Conservation (phyloP, 2,888 invertebrate genomes). For the Trichopoda pennipes region DNA sequence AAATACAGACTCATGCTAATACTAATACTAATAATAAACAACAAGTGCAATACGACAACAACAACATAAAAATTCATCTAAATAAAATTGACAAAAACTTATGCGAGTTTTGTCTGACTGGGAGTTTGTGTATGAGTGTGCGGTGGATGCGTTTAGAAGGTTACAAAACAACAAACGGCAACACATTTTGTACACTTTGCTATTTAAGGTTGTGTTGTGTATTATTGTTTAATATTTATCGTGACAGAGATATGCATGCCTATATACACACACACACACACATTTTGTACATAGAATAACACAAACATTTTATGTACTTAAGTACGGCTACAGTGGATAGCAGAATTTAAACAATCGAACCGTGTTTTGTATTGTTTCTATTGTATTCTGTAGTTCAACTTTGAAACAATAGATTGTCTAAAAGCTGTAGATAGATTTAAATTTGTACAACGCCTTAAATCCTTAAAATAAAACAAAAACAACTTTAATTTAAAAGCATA, state of each 20-base stretch:
- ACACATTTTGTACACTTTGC: constrained; percentile 47
- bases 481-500: constrained; percentile 26
- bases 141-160: not conserved
- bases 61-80: not conserved
- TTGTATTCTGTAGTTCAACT: constrained; percentile 38
- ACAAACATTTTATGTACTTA: constrained; percentile 29
- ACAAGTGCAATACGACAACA: constrained; percentile 5
- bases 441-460: constrained; percentile 34
- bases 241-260: constrained; percentile 40
- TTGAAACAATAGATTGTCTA: constrained; percentile 56
- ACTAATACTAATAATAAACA: constrained; percentile 8
- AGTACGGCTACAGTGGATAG: constrained; percentile 29
- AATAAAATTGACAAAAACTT: no score
- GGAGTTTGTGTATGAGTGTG: constrained; percentile 3
- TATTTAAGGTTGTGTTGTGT: constrained; percentile 61
- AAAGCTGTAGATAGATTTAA: constrained; percentile 31
- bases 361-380: not conserved
- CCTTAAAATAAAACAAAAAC: not conserved
- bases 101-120: no score
- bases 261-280: not conserved
- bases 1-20: constrained; percentile 11
- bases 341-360: constrained; percentile 35
- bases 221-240: constrained; percentile 66
- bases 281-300: not conserved
- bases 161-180: no score